A percentile compares a stretch with the other conserved stretches of the same genome.
Evolutionary conservation across 2,113 vertebrate genomes (phyloP).

Genomic region (Miniopterus natalensis): DNA sequence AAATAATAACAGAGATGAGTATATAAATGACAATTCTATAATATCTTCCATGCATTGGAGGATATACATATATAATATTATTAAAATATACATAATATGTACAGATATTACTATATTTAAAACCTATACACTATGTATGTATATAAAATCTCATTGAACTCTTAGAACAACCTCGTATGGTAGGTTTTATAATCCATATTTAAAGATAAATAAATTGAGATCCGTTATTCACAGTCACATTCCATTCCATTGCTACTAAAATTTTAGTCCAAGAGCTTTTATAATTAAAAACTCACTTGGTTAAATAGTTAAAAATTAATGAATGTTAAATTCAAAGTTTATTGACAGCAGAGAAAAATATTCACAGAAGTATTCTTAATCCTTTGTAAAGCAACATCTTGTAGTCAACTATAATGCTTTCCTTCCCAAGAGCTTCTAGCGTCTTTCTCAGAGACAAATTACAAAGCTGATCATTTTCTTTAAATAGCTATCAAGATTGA

Average conservation of each 20-base stretch:
- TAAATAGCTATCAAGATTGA: slow-evolving; percentile 4
- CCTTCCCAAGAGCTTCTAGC: background rate
- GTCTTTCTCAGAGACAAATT: slow-evolving; percentile 17
- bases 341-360: background rate
- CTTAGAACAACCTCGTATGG: background rate
- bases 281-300: slow-evolving; percentile 25
- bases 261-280: background rate
- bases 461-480: slow-evolving; percentile 18
- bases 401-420: background rate
- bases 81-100: background rate
- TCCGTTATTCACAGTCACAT: background rate
- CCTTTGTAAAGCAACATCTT: background rate
- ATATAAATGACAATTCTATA: background rate
- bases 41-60: background rate
- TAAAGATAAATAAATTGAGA: slow-evolving; percentile 35
- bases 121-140: background rate
- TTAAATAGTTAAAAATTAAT: background rate
- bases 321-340: background rate
- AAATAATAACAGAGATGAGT: slow-evolving; percentile 14
- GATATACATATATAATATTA: background rate
- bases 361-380: slow-evolving; percentile 17
- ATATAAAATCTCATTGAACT: background rate
- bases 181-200: slow-evolving; percentile 18
- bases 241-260: background rate
- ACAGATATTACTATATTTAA: background rate